Conservation (phyloP, 2,888 invertebrate species). For the Rugalucina vietnamica region DNA sequence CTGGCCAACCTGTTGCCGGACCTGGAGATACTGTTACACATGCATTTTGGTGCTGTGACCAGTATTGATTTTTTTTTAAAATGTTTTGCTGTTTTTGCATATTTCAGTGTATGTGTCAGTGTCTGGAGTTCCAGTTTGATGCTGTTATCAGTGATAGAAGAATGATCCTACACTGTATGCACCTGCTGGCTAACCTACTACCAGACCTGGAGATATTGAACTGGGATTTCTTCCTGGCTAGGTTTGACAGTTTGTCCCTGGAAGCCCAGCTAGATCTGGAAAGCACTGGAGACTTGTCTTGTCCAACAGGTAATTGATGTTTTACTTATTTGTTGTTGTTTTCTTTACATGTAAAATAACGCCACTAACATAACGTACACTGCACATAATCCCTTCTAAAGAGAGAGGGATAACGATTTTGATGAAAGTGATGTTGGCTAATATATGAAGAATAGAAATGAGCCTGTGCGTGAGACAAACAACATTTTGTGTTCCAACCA, state of each 20-base stretch:
- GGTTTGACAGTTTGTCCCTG: constrained; percentile 97
- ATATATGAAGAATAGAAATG: too few species aligned
- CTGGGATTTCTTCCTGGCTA: constrained; percentile 99
- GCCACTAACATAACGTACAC: too few species aligned
- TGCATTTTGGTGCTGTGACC: too few species aligned
- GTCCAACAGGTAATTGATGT: constrained; percentile 91
- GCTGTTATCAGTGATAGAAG: constrained; percentile 98
- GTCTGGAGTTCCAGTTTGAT: constrained; percentile 99
- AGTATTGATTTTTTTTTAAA: too few species aligned
- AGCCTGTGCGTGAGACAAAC: too few species aligned
- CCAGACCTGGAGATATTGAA: constrained; percentile 94
- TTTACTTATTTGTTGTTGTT: too few species aligned
- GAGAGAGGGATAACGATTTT: too few species aligned
- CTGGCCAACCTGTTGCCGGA: constrained; percentile 94
- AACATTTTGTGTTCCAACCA: too few species aligned
- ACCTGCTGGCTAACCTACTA: constrained; percentile 96
- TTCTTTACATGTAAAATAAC: too few species aligned
- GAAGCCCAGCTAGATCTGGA: constrained; percentile 96
- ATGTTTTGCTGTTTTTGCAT: background rate
- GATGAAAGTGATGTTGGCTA: too few species aligned
- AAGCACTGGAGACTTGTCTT: constrained; percentile 90
- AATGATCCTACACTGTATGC: constrained; percentile 97
- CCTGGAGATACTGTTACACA: constrained; percentile 93
- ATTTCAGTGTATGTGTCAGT: constrained; percentile 90
- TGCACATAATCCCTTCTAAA: too few species aligned